A percentile compares a stretch with the other conserved stretches of the same genome.
Conservation (phyloP, 2,797 vertebrate species). For the Phalanger gymnotis region DNA sequence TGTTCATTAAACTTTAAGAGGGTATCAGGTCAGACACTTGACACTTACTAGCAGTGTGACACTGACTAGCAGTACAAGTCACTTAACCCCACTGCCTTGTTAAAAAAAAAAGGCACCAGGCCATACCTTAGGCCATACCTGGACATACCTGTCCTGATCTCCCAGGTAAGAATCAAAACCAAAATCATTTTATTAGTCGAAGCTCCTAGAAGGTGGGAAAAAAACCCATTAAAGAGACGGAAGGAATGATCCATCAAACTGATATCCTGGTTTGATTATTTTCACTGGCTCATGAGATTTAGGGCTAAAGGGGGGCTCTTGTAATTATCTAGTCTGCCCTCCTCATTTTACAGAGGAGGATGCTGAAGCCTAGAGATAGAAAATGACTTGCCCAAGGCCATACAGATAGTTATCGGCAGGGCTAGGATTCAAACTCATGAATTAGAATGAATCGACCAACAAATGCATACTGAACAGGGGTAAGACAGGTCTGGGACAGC, state of each 20-base stretch:
- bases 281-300: not conserved
- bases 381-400: not conserved
- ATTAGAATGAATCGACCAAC: not conserved
- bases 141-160: not conserved
- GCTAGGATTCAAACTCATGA: not conserved
- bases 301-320: not conserved
- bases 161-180: not conserved
- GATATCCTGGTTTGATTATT: not conserved
- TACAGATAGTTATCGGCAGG: not conserved
- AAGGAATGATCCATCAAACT: not conserved
- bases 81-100: too few relatives aligned
- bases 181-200: not conserved
- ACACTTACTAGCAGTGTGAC: too few relatives aligned
- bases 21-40: not conserved
- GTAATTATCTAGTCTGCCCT: not conserved
- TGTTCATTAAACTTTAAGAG: not conserved
- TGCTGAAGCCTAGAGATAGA: not conserved
- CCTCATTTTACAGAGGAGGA: not conserved
- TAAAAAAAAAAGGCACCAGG: too few relatives aligned
- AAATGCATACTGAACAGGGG: not conserved
- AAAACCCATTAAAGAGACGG: not conserved
- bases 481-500: not conserved
- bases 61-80: too few relatives aligned
- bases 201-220: not conserved
- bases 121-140: too few relatives aligned